These are phyloP conservation scores for Hirtodrosophila trivittata DNA, from an alignment of 2,888 invertebrate genomes.

Conservation along the genomic window DNA sequence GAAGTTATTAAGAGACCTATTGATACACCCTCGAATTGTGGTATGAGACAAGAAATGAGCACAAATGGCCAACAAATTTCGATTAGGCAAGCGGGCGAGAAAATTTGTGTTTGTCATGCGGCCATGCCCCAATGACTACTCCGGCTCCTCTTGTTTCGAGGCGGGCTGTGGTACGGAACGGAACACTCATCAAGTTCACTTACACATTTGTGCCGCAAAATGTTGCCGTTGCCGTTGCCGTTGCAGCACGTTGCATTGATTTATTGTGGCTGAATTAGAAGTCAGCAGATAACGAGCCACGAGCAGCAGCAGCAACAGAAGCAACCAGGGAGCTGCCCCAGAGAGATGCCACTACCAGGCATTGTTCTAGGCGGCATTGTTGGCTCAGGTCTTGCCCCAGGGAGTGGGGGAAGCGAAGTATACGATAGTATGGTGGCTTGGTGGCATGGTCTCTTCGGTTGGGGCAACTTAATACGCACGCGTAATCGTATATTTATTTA, in stretches of 20 bases:
- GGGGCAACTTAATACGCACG: constrained; percentile 79
- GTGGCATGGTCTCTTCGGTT: constrained; percentile 28
- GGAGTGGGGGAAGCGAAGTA: background rate
- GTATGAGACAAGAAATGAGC: constrained; percentile 58
- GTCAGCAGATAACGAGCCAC: constrained; percentile 77
- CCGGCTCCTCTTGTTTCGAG: background rate
- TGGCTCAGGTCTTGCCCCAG: constrained; percentile 4
- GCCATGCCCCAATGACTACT: background rate
- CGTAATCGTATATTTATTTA: constrained; percentile 81
- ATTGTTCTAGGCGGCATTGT: constrained; percentile 61
- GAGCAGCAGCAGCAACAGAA: constrained; percentile 26
- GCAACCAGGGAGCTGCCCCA: constrained; percentile 9
- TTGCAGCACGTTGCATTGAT: constrained; percentile 79
- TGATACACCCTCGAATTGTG: background rate
- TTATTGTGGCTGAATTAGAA: constrained; percentile 78
- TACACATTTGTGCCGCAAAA: constrained; percentile 77
- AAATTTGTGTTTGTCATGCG: constrained; percentile 70
- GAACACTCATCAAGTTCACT: constrained; percentile 73
- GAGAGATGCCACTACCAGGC: constrained; percentile 42
- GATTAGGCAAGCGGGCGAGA: constrained; percentile 67
- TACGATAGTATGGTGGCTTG: background rate
- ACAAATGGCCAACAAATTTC: constrained; percentile 77
- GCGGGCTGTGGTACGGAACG: constrained; percentile 4
- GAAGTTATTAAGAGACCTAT: no score
- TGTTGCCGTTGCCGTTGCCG: constrained; percentile 52